Percentiles rank a stretch among this genome's conserved stretches.
phyloP scores from a whole-genome alignment of 2,888 invertebrate species.

The Chironomus riparius region DNA sequence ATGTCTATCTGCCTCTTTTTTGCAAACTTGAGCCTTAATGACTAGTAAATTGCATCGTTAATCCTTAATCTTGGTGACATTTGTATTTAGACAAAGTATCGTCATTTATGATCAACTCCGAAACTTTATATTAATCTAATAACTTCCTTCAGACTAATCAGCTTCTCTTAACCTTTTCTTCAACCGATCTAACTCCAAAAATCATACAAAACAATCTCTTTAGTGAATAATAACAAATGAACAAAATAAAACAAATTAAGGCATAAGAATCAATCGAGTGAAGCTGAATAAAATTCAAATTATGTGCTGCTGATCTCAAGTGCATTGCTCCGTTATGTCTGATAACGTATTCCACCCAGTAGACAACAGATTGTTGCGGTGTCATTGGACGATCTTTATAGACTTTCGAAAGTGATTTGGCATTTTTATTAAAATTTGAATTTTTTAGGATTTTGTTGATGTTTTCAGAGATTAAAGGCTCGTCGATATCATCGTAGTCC shows the following conservation, averaged over 20 bases:
- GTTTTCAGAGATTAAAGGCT: constrained; percentile 30
- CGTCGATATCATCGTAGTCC: constrained; percentile 31
- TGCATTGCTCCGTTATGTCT: constrained; percentile 33
- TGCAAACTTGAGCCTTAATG: too few species aligned
- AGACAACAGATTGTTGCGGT: constrained; percentile 45
- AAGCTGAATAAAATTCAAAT: constrained; percentile 16
- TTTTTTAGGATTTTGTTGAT: constrained; percentile 32
- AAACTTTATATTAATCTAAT: too few species aligned
- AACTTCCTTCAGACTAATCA: too few species aligned
- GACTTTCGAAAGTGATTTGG: constrained; percentile 37
- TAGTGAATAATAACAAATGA: background rate
- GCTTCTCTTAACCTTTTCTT: too few species aligned
- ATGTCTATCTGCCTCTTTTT: too few species aligned
- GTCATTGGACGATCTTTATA: constrained; percentile 43
- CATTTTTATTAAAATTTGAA: constrained; percentile 31
- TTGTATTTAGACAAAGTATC: too few species aligned
- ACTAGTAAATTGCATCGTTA: too few species aligned
- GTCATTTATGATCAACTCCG: too few species aligned
- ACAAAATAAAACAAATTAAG: background rate
- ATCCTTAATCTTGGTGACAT: too few species aligned
- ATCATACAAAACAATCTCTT: background rate
- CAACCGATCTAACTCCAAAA: background rate
- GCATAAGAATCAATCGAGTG: constrained; percentile 22
- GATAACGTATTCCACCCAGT: constrained; percentile 46
- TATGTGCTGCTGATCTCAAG: constrained; percentile 31